These are phyloP conservation scores for Caenorhabditis brenneri DNA, from an alignment of 1,140 invertebrate genomes.

Conservation along the genomic window DNA sequence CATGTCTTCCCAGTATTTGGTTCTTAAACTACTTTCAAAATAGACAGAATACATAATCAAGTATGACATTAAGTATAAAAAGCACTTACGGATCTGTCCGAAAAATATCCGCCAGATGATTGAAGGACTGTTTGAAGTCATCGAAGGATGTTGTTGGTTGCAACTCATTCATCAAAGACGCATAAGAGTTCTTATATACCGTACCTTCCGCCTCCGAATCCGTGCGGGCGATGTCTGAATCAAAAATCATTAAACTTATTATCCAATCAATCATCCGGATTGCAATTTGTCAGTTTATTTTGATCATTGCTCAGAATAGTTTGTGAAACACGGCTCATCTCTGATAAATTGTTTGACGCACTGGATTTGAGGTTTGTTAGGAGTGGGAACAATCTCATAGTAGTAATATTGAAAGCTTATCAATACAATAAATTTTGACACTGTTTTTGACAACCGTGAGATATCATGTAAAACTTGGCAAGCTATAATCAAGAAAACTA, in stretches of 20 bases:
- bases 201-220: slow-evolving; percentile 17
- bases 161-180: slow-evolving; percentile 1
- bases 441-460: no score
- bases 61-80: background rate
- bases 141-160: slow-evolving; percentile 14
- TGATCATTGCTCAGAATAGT: no score
- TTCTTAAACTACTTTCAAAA: background rate
- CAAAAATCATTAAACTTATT: background rate
- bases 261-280: background rate
- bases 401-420: no score
- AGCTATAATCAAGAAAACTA: no score
- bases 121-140: slow-evolving; percentile 17
- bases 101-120: background rate
- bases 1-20: background rate
- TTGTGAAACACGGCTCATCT: no score
- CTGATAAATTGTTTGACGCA: no score
- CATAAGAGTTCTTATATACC: slow-evolving; percentile 28
- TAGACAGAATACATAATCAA: background rate
- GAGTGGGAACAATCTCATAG: no score
- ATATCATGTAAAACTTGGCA: no score
- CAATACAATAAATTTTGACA: no score
- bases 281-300: background rate
- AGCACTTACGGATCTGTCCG: background rate
- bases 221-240: slow-evolving; percentile 7
- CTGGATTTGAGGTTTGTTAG: no score